A percentile compares a stretch with the other conserved stretches of the same genome.
phyloP scores from a whole-genome alignment of 2,113 vertebrate species.

The Oceanites oceanicus region DNA sequence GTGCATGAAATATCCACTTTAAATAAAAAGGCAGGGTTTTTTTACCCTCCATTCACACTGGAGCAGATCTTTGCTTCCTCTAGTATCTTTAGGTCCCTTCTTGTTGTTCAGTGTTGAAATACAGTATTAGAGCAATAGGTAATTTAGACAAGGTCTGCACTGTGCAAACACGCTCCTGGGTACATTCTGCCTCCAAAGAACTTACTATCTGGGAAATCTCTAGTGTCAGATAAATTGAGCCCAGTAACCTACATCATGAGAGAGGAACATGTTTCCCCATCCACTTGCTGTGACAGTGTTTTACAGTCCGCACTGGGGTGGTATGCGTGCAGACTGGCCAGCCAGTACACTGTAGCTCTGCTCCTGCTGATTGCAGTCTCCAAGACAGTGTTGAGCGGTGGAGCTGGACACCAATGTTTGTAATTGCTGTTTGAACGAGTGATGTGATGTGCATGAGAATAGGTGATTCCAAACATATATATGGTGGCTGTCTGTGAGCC shows the following conservation, averaged over 20 bases:
- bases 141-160: background rate
- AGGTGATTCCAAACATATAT: background rate
- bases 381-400: accelerated
- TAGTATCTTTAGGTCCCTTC: background rate
- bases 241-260: background rate
- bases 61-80: background rate
- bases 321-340: background rate
- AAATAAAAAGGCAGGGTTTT: background rate
- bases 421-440: background rate
- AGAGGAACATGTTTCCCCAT: background rate
- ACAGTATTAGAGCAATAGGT: background rate
- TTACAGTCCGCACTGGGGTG: accelerated
- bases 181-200: background rate
- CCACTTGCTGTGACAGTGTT: background rate
- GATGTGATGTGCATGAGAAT: background rate
- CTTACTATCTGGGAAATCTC: background rate
- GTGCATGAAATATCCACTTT: background rate
- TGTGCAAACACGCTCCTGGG: background rate
- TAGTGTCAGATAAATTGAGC: background rate
- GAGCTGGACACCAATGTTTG: background rate
- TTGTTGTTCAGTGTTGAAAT: background rate
- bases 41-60: background rate
- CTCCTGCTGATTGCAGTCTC: background rate
- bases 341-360: background rate
- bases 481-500: accelerated